These are phyloP conservation scores for Branchipolynoe longqiensis DNA, from an alignment of 2,888 invertebrate genomes.

Conservation along the genomic window DNA sequence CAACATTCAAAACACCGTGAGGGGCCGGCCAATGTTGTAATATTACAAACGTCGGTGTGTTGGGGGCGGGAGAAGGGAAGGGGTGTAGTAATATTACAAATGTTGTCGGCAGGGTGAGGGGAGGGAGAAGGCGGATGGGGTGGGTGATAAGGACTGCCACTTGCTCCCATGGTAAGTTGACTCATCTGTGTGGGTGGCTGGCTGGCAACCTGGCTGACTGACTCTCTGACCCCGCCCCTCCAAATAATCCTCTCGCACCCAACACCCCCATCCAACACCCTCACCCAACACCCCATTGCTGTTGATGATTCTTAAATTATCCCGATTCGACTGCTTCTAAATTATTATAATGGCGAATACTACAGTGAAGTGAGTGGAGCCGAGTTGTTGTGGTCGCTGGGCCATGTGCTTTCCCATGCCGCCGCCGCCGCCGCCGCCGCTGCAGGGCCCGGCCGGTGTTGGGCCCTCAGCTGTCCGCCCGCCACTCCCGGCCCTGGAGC, in stretches of 20 bases:
- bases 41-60: slow-evolving; percentile 56
- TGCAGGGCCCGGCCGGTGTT: not conserved
- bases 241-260: no score
- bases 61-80: no score
- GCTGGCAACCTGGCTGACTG: no score
- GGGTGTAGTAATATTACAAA: no score
- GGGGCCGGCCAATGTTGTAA: slow-evolving; percentile 14
- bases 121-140: no score
- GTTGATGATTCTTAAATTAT: slow-evolving; percentile 50
- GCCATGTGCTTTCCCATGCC: not conserved
- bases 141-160: no score
- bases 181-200: no score
- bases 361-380: not conserved
- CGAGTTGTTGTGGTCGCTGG: not conserved
- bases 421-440: not conserved
- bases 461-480: not conserved
- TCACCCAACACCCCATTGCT: not conserved
- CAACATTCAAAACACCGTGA: slow-evolving; percentile 12
- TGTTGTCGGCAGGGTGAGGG: no score
- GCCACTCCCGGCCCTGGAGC: not conserved
- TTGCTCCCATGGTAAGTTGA: no score
- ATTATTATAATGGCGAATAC: slow-evolving; percentile 54
- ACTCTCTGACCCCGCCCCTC: no score
- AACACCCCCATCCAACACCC: no score
- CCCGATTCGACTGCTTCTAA: slow-evolving; percentile 27